These are phyloP conservation scores for Calliphora vicina DNA, from an alignment of 1,140 invertebrate genomes.

Conservation along the genomic window DNA sequence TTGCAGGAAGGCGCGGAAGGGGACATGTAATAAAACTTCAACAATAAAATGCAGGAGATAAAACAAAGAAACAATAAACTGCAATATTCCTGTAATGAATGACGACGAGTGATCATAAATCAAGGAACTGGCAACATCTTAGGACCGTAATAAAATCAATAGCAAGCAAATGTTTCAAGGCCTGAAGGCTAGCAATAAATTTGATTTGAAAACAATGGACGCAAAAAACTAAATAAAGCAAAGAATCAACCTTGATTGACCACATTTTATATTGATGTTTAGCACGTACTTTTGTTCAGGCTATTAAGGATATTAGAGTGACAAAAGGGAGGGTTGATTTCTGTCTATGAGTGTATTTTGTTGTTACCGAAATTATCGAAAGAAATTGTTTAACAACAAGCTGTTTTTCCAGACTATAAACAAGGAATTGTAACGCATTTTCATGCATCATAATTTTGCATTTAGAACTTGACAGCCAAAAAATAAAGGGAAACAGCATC, in stretches of 20 bases:
- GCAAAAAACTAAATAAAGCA: not conserved
- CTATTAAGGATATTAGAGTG: not conserved
- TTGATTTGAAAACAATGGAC: not conserved
- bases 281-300: conserved; percentile 21
- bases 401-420: not conserved
- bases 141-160: conserved; percentile 6
- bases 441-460: conserved; percentile 27
- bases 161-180: not conserved
- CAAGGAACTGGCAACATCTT: not conserved
- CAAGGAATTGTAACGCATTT: conserved; percentile 11
- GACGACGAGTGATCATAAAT: not conserved
- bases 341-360: not conserved
- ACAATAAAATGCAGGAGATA: conserved; percentile 18
- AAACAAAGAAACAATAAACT: conserved; percentile 21
- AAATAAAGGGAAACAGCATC: not conserved
- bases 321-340: conserved; percentile 2
- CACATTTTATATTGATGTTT: conserved; percentile 26
- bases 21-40: conserved; percentile 14
- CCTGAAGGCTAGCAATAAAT: not conserved
- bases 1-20: not conserved
- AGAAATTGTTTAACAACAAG: conserved; percentile 24
- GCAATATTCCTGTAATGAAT: not conserved
- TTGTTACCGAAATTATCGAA: not conserved
- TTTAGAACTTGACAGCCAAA: not conserved
- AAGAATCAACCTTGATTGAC: conserved; percentile 28